A percentile compares a stretch with the other conserved stretches of the same genome.
Conservation (phyloP, 2,888 invertebrate genomes). For the Tipula confusa region DNA sequence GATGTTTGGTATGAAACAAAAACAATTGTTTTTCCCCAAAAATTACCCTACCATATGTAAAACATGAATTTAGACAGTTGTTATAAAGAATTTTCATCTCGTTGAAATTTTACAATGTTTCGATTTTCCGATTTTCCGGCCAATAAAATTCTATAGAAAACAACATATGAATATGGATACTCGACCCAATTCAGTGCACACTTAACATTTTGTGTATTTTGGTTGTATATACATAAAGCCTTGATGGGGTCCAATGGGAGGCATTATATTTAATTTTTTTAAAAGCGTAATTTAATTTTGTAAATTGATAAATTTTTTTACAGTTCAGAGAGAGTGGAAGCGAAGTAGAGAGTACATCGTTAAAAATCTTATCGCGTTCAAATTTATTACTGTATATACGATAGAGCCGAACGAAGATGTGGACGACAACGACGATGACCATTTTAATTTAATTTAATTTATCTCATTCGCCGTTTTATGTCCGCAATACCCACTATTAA, state of each 20-base stretch:
- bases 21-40: no score
- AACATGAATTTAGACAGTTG: no score
- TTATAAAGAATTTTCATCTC: not conserved
- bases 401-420: not conserved
- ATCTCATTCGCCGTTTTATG: not conserved
- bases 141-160: conserved; percentile 15
- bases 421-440: not conserved
- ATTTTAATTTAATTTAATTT: not conserved
- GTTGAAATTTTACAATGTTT: not conserved
- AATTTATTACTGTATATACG: not conserved
- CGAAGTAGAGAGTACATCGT: not conserved
- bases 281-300: not conserved
- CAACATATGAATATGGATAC: not conserved
- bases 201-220: no score
- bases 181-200: not conserved
- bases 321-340: not conserved
- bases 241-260: not conserved
- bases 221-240: not conserved
- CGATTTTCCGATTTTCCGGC: conserved; percentile 30
- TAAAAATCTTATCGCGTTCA: not conserved
- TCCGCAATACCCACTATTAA: not conserved
- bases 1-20: no score
- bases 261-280: not conserved
- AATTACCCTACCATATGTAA: not conserved
- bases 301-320: not conserved